Evolutionary conservation across 2,888 invertebrate species (phyloP), one percentile per base, ranked within the genome.

Genomic region (Pandemis heparana): DNA sequence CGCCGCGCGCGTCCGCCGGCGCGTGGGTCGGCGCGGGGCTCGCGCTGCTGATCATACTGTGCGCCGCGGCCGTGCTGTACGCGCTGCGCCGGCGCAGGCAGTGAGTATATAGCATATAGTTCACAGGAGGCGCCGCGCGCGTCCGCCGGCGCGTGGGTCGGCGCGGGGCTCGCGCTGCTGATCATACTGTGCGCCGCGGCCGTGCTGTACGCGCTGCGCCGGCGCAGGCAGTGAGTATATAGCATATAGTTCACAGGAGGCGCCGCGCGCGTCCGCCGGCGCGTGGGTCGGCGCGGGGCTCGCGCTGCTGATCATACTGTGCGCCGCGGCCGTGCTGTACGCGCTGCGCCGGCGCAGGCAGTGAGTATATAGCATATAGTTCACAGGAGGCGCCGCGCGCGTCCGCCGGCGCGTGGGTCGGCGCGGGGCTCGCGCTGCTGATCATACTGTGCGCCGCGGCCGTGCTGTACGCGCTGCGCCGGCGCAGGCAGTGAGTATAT

Each of bases 171-270:
- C 51, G 90, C 87, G 60, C 73, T 87, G 77, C 79, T 88, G 68
- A 78, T 84, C 70, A 77, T 89, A 76, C 77, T 92, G 75, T 81
- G 83, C 12, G 85, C 88, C 76, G 79, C 87, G 38, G 88, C 83
- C 6, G 88, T 86, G 32, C 81, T 90, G 8, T 87, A 87, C 77
- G 71, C 86, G 75, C 75, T 91, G 74, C 87, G 85, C 65, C 79
- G 90, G 74, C 78, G 90, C 53, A 77, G 90, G 72, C 95, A 88
- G 95, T 95, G 72, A 87, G 92, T 53, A n/a, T n/a, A n/a, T n/a
- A n/a, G n/a, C n/a, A n/a, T n/a, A n/a, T n/a, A 46, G 10, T 14
- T 5, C 14, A 14, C 12, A 66, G 70, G 73, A 69, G 75, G 73
- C 73, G 77, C 76, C 75, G 72, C 76, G 87, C 81, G 84, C 83